Conservation (phyloP, 2,113 vertebrate genomes). For the Oxygymnocypris stewartii region DNA sequence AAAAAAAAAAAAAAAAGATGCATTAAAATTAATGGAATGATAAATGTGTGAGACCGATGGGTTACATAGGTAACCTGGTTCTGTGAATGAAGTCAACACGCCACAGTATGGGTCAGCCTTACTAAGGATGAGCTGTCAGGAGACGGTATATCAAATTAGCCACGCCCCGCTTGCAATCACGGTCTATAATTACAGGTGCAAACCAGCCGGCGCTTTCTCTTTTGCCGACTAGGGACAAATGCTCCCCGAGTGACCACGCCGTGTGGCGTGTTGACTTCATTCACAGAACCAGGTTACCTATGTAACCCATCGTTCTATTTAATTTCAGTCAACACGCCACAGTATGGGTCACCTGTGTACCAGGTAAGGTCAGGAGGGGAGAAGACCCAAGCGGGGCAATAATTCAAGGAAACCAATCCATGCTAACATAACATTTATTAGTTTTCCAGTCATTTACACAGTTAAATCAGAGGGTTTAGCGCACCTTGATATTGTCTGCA, state of each 20-base stretch:
- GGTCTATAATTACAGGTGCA: not conserved
- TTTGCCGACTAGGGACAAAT: not conserved
- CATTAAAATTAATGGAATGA: not conserved
- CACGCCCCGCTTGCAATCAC: not conserved
- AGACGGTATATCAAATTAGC: not conserved
- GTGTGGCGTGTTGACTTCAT: not conserved
- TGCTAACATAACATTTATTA: not conserved
- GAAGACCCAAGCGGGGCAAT: not conserved
- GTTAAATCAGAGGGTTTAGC: not conserved
- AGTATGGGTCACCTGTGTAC: not conserved
- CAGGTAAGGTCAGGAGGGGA: constrained; percentile 1
- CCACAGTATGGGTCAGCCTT: not conserved
- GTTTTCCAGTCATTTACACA: not conserved
- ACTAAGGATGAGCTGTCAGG: no score
- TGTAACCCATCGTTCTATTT: not conserved
- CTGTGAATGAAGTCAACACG: not conserved
- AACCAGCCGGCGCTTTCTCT: not conserved
- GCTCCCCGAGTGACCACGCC: not conserved
- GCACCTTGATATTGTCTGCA: not conserved
- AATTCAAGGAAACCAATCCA: not conserved
- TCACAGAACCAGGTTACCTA: not conserved
- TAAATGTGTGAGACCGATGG: not conserved
- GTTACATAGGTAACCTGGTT: no score
- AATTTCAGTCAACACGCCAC: not conserved
- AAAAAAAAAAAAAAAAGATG: not conserved